phyloP scores from a whole-genome alignment of 2,797 vertebrate species.

The Phalanger gymnotis region DNA sequence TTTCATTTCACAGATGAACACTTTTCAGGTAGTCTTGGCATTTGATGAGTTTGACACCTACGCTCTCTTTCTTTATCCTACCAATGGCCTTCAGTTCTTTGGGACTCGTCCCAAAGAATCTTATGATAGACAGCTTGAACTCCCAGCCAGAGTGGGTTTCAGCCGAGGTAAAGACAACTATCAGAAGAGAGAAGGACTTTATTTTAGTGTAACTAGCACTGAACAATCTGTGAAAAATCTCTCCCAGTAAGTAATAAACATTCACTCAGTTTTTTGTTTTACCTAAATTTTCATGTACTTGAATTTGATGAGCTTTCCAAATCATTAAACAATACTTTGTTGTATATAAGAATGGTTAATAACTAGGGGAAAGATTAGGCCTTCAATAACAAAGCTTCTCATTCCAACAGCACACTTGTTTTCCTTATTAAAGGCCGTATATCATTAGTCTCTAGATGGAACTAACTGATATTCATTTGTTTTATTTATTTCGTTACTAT shows the following conservation, averaged over 20 bases:
- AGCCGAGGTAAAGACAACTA: slow-evolving; percentile 91
- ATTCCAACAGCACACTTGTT: neutral
- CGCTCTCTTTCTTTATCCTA: slow-evolving; percentile 93
- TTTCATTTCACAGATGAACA: slow-evolving; percentile 89
- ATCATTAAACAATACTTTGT: neutral
- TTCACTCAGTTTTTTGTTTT: neutral
- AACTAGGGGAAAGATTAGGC: slow-evolving; percentile 8
- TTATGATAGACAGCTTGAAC: slow-evolving; percentile 94
- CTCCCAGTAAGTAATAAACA: slow-evolving; percentile 87
- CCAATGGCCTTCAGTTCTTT: slow-evolving; percentile 92
- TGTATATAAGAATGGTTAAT: slow-evolving; percentile 33
- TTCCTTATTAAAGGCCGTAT: neutral
- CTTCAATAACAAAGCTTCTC: neutral
- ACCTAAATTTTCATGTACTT: neutral
- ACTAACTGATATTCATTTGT: neutral
- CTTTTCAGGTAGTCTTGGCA: slow-evolving; percentile 95
- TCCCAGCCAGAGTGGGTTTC: slow-evolving; percentile 95
- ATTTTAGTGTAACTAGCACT: slow-evolving; percentile 90
- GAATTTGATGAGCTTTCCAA: neutral
- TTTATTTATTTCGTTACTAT: slow-evolving; percentile 31
- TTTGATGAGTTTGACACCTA: slow-evolving; percentile 91
- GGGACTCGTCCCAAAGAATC: slow-evolving; percentile 94
- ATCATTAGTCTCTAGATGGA: neutral
- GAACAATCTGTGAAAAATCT: slow-evolving; percentile 92
- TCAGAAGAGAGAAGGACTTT: slow-evolving; percentile 89